Evolutionary conservation across 2,888 invertebrate species (phyloP), one percentile per base, ranked within the genome.

Genomic region (Lasiommata megera): DNA sequence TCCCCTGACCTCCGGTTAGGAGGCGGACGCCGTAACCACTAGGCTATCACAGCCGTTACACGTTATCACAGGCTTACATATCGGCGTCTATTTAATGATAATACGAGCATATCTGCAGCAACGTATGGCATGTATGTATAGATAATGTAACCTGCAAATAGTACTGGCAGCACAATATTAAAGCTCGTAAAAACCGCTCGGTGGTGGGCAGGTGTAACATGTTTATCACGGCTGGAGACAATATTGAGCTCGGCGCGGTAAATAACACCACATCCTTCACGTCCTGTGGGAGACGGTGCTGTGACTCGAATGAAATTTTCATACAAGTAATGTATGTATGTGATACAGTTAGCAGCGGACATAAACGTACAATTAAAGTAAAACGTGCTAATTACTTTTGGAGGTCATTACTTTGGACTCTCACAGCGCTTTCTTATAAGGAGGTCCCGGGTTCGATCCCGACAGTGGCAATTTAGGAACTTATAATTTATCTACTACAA

Each of bases 151-250:
- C 92, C 77, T 92, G 91, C 44, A 92, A 72, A 73, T 85, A 93
- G 70, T 89, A 92, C 72, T 93, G 93, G 65, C 92, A 92, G 71
- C 93, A 93, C n/a, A 93, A 70, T 54, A 93, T 90, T 43, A 92
- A 70, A 14, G 92, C 87, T 61, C 93, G 80, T 44, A 93, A 67
- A 68, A 93, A 92, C 51, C 89, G 79, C 68, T 93, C 93, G 41
- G 92, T 85, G 9, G 85, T 74, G 34, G 84, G 80, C 76, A 84
- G 76, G 68, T 93, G 80, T 63, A 93, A 81, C 54, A 92, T 86
- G 44, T 83, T 81, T 34, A 93, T 82, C 62, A 93, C 84, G 54
- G 91, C 83, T 0, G 79, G 67, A 11, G 84, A 84, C 48, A 92
- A 67, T 62, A 85, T 72, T 23, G 73, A 69, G 23, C 79, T 67